phyloP scores from a whole-genome alignment of 2,797 vertebrate genomes.

The Novumbra hubbsi region DNA sequence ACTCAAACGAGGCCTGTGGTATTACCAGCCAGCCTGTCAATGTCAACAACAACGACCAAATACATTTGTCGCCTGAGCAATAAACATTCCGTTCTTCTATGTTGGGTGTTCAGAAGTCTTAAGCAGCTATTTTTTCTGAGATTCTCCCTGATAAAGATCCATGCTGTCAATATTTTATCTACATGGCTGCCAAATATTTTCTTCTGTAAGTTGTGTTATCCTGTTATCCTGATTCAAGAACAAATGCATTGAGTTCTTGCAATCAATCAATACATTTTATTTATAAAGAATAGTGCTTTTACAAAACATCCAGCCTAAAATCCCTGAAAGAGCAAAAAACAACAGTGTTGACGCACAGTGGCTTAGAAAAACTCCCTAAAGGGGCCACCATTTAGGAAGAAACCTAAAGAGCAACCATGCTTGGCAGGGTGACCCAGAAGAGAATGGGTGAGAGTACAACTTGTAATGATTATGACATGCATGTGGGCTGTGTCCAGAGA shows the following conservation, averaged over 20 bases:
- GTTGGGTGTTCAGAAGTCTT: slow-evolving; percentile 40
- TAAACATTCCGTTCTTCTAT: slow-evolving; percentile 41
- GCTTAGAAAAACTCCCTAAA: too few relatives aligned
- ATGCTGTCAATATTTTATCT: slow-evolving; percentile 21
- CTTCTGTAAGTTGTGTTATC: background rate
- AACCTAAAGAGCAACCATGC: too few relatives aligned
- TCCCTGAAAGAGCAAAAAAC: too few relatives aligned
- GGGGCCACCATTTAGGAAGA: too few relatives aligned
- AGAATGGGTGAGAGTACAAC: too few relatives aligned
- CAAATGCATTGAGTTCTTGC: background rate
- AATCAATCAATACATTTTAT: too few relatives aligned
- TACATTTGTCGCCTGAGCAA: slow-evolving; percentile 32
- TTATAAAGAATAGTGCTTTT: too few relatives aligned
- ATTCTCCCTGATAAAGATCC: slow-evolving; percentile 6
- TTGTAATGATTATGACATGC: too few relatives aligned
- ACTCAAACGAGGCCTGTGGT: slow-evolving; percentile 60
- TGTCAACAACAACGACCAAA: slow-evolving; percentile 46
- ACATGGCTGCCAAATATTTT: slow-evolving; percentile 24
- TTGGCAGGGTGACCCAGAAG: too few relatives aligned
- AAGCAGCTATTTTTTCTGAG: slow-evolving; percentile 42
- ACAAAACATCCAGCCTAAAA: too few relatives aligned
- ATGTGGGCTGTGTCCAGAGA: too few relatives aligned
- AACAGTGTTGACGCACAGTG: too few relatives aligned
- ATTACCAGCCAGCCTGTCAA: slow-evolving; percentile 45
- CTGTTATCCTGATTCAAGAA: background rate